A percentile compares a stretch with the other conserved stretches of the same genome.
phyloP scores from a whole-genome alignment of 2,113 vertebrate genomes.

The Oostethus manadensis region DNA sequence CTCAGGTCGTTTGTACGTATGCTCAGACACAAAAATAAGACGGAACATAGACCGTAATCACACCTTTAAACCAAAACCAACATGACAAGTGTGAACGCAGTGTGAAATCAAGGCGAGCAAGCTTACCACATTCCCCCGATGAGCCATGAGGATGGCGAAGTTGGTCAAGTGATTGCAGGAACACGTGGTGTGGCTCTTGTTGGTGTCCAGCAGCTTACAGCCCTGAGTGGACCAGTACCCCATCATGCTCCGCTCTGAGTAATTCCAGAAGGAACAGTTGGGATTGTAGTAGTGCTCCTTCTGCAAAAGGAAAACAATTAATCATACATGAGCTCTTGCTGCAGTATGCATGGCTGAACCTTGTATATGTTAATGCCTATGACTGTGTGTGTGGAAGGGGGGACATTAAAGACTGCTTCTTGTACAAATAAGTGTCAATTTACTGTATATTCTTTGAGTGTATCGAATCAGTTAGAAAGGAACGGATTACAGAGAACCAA shows the following conservation, averaged over 20 bases:
- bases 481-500: conserved; percentile 4
- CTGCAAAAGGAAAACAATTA: conserved; percentile 65
- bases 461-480: background rate
- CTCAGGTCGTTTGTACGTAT: too few relatives aligned
- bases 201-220: conserved; percentile 92
- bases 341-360: conserved; percentile 26
- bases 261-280: conserved; percentile 99
- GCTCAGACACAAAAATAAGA: too few relatives aligned
- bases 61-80: too few relatives aligned
- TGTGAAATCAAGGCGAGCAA: conserved; percentile 16
- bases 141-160: conserved; percentile 98
- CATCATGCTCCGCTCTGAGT: conserved; percentile 98
- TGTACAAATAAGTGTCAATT: background rate
- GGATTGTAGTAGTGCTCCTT: conserved; percentile 97
- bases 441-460: background rate
- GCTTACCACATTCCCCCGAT: conserved; percentile 87
- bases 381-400: background rate
- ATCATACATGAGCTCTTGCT: conserved; percentile 28
- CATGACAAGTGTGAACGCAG: background rate
- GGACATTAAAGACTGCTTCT: background rate
- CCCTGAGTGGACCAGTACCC: conserved; percentile 99
- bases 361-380: conserved; percentile 18
- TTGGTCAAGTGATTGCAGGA: conserved; percentile 97
- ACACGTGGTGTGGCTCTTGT: conserved; percentile 94
- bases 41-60: too few relatives aligned